Percentiles rank a stretch among this genome's conserved stretches.
Evolutionary conservation across 1,140 invertebrate species (phyloP).

Genomic region (Myzus persicae): DNA sequence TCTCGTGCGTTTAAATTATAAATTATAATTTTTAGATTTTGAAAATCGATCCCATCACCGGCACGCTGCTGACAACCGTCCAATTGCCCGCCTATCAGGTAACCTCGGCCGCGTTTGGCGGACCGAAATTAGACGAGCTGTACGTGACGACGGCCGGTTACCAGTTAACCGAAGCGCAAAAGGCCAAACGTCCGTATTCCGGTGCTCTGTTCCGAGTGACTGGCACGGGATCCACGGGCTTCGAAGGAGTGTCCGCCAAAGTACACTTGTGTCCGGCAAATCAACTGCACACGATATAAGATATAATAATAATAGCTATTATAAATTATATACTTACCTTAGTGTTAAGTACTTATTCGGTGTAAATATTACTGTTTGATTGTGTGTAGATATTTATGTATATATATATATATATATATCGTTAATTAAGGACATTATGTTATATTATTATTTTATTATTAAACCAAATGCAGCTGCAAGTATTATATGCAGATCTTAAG

Average conservation of each 20-base stretch:
- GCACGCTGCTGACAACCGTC: constrained; percentile 69
- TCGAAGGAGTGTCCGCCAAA: constrained; percentile 41
- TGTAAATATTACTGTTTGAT: background rate
- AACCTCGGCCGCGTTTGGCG: constrained; percentile 83
- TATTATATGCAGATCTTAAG: background rate
- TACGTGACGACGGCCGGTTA: constrained; percentile 59
- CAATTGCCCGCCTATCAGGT: constrained; percentile 75
- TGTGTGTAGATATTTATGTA: background rate
- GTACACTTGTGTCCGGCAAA: constrained; percentile 14
- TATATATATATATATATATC: background rate
- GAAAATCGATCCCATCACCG: constrained; percentile 67
- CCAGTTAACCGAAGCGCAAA: constrained; percentile 18
- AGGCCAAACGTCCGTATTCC: constrained; percentile 49
- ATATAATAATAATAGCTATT: background rate
- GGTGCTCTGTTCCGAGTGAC: constrained; percentile 55
- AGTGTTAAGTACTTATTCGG: background rate
- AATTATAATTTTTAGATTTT: constrained; percentile 65
- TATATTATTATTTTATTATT: background rate
- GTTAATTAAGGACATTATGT: background rate
- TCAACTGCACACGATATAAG: background rate
- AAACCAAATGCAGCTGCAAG: background rate
- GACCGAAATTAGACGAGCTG: constrained; percentile 75
- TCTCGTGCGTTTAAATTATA: background rate
- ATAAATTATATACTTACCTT: background rate
- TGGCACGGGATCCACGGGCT: constrained; percentile 54